These are phyloP conservation scores for Microplitis demolitor DNA, from an alignment of 1,140 invertebrate genomes.

Conservation along the genomic window DNA sequence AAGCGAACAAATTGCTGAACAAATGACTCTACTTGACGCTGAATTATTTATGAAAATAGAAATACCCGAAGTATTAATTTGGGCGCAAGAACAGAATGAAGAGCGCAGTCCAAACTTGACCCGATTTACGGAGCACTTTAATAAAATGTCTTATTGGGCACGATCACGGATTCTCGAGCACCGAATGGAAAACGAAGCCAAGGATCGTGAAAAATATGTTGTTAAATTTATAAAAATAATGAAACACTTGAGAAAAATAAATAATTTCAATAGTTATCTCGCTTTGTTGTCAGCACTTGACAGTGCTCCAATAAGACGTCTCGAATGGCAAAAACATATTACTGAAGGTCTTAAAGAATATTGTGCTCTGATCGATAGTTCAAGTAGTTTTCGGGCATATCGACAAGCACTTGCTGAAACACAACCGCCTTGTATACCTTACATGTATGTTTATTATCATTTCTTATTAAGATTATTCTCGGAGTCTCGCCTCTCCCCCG, in stretches of 20 bases:
- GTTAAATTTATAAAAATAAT: slow-evolving; percentile 98
- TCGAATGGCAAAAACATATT: slow-evolving; percentile 95
- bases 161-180: slow-evolving; percentile 66
- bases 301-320: slow-evolving; percentile 90
- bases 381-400: slow-evolving; percentile 94
- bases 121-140: slow-evolving; percentile 98
- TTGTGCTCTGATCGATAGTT: slow-evolving; percentile 93
- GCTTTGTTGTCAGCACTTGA: slow-evolving; percentile 95
- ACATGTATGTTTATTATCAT: slow-evolving; percentile 77
- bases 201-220: slow-evolving; percentile 94
- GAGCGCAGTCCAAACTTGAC: slow-evolving; percentile 96
- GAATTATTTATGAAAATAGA: slow-evolving; percentile 96
- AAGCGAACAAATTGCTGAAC: slow-evolving; percentile 90
- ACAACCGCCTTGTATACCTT: slow-evolving; percentile 96
- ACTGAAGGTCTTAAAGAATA: slow-evolving; percentile 93
- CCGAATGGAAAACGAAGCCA: slow-evolving; percentile 80
- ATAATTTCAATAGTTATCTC: slow-evolving; percentile 98
- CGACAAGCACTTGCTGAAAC: slow-evolving; percentile 91
- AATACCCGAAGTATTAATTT: slow-evolving; percentile 94
- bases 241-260: slow-evolving; percentile 95
- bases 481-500: no score
- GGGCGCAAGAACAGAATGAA: slow-evolving; percentile 97
- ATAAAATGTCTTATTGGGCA: slow-evolving; percentile 98
- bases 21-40: slow-evolving; percentile 97
- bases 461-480: neutral